Percentiles rank a stretch among this genome's conserved stretches.
Conservation (phyloP, 2,797 vertebrate species). For the Ceyx erithaca region DNA sequence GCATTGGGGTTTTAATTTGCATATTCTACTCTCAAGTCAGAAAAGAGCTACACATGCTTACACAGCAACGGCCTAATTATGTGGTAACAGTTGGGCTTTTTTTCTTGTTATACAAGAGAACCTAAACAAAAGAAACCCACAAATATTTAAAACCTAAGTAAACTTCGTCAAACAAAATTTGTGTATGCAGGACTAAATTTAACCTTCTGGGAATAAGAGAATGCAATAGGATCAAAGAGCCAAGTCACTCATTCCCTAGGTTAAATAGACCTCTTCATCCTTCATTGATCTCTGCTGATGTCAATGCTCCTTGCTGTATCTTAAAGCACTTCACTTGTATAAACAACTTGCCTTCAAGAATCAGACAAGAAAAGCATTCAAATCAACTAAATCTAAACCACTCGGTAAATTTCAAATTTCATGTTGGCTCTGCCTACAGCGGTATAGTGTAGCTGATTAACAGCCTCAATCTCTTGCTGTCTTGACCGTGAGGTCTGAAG, state of each 20-base stretch:
- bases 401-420: neutral
- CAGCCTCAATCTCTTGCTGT: neutral
- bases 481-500: neutral
- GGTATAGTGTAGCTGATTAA: neutral
- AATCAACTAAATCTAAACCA: neutral
- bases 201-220: conserved; percentile 60
- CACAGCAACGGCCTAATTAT: conserved; percentile 59
- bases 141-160: conserved; percentile 70
- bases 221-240: conserved; percentile 71
- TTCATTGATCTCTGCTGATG: conserved; percentile 62
- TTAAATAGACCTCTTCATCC: conserved; percentile 54
- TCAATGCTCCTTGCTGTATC: conserved; percentile 56
- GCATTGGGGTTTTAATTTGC: conserved; percentile 47
- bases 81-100: conserved; percentile 22
- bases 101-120: conserved; percentile 53
- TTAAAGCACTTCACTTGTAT: conserved; percentile 33
- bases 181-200: conserved; percentile 67
- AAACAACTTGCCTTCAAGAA: conserved; percentile 58
- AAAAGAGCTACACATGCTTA: conserved; percentile 44
- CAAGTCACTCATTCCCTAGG: conserved; percentile 71
- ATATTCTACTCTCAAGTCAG: conserved; percentile 36
- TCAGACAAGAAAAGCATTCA: conserved; percentile 49
- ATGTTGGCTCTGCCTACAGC: neutral
- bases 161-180: conserved; percentile 63
- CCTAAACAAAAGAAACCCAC: conserved; percentile 67